Conservation (phyloP, 1,140 invertebrate species). For the Brachionus rotundiformis region DNA sequence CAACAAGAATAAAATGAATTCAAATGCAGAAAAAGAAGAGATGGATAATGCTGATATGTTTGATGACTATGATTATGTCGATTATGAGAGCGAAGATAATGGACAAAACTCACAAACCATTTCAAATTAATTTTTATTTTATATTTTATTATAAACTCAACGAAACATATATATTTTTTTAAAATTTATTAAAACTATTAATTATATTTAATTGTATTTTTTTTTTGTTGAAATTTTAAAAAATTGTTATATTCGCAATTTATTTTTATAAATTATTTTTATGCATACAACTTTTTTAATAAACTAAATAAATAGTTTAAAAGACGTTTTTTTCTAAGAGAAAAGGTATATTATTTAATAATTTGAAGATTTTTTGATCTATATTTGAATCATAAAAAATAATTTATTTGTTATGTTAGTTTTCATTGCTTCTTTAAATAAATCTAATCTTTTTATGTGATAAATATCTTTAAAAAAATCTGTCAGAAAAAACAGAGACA, state of each 20-base stretch:
- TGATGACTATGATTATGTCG: conserved; percentile 41
- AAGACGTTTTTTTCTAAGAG: background rate
- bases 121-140: conserved; percentile 31
- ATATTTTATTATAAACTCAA: background rate
- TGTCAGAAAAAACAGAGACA: too few species aligned
- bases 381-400: too few species aligned
- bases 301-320: background rate
- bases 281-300: background rate
- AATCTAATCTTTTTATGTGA: too few species aligned
- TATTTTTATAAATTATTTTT: background rate
- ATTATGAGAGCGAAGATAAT: conserved; percentile 35
- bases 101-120: background rate
- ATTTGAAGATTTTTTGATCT: too few species aligned
- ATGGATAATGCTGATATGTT: background rate
- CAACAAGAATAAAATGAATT: background rate
- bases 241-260: conserved; percentile 6
- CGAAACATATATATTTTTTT: background rate
- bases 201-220: background rate
- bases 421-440: too few species aligned
- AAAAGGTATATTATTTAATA: too few species aligned
- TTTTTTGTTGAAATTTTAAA: background rate
- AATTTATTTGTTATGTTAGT: too few species aligned
- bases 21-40: background rate
- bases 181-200: background rate
- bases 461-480: too few species aligned